Percentiles rank a stretch among this genome's conserved stretches.
These are phyloP conservation scores for Cyclopterus lumpus DNA, from an alignment of 2,797 vertebrate genomes.

Conservation along the genomic window DNA sequence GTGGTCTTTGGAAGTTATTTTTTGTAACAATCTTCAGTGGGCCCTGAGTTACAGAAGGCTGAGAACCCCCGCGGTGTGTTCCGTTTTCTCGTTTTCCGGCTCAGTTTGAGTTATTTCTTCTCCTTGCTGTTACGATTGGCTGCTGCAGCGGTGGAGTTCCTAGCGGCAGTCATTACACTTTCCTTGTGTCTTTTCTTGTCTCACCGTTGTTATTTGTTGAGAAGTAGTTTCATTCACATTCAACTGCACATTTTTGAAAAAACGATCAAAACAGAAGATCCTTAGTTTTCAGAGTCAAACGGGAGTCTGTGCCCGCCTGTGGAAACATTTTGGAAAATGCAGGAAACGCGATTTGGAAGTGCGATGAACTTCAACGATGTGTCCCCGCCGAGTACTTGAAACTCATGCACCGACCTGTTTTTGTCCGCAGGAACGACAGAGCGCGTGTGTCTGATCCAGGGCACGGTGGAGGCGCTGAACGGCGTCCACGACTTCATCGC, in stretches of 20 bases:
- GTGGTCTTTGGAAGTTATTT: too few species aligned
- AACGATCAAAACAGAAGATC: constrained; percentile 12
- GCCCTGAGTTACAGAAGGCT: background rate
- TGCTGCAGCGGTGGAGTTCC: constrained; percentile 24
- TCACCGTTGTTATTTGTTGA: background rate
- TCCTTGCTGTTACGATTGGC: constrained; percentile 2
- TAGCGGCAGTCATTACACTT: constrained; percentile 35
- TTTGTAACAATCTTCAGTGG: background rate
- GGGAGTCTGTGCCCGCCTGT: background rate
- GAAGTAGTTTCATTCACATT: constrained; percentile 26
- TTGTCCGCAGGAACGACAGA: constrained; percentile 90
- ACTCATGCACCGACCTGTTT: constrained; percentile 19
- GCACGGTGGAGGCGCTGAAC: constrained; percentile 92
- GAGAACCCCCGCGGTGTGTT: background rate
- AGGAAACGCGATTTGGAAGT: background rate
- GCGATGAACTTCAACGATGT: background rate
- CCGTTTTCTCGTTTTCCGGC: background rate
- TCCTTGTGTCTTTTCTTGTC: constrained; percentile 17
- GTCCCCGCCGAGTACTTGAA: background rate
- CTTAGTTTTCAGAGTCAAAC: background rate
- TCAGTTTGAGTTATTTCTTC: background rate
- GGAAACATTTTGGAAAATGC: background rate
- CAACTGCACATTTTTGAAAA: constrained; percentile 22
- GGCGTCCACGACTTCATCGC: constrained; percentile 94
- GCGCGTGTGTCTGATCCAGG: constrained; percentile 94